Evolutionary conservation across 2,113 vertebrate genomes (phyloP), one percentile per base, ranked within the genome.

Genomic region (Prionailurus bengalensis): DNA sequence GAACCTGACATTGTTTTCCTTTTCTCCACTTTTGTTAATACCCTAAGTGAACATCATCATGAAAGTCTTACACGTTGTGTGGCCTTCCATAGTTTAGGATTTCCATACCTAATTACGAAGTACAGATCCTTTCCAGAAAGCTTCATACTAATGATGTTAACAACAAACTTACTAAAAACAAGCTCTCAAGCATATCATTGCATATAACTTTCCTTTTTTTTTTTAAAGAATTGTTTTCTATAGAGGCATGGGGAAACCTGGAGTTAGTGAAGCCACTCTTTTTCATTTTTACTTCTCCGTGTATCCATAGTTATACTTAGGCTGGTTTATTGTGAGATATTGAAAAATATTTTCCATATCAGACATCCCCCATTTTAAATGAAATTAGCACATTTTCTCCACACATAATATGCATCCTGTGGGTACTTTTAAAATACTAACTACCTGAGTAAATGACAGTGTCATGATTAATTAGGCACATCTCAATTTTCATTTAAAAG

Each of bases 401-500:
- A 86, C 12, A 80, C 13, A 65, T 45, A 85, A 68, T 66, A 70
- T 55, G 14, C 1, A n/a, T 73, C 45, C 31, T 95, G 5, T 17
- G 1, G 2, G 45, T 45, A 42, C n/a, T 39, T 87, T 86, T 39
- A 29, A 94, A 92, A 63, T 88, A 55, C 7, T 80, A 79, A 93
- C 53, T 81, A 39, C n/a, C 25, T 76, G n/a, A 65, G n/a, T 91
- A 70, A 79, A 91, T 58, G 58, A 63, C 31, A 31, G 63, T 21
- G 21, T 87, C 13, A 21, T 83, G 29, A 95, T 96, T 89, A 88
- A 71, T 91, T 89, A 13, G 7, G 4, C 19, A 81, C 39, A 87
- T 89, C 14, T 86, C 48, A 63, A 13, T 74, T 96, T 97, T 95
- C 95, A 96, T 79, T 74, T 79, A 31, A 82, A 82, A 96, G 33